A percentile compares a stretch with the other conserved stretches of the same genome.
phyloP scores from a whole-genome alignment of 2,888 invertebrate genomes.

The Perizoma affinitatum region DNA sequence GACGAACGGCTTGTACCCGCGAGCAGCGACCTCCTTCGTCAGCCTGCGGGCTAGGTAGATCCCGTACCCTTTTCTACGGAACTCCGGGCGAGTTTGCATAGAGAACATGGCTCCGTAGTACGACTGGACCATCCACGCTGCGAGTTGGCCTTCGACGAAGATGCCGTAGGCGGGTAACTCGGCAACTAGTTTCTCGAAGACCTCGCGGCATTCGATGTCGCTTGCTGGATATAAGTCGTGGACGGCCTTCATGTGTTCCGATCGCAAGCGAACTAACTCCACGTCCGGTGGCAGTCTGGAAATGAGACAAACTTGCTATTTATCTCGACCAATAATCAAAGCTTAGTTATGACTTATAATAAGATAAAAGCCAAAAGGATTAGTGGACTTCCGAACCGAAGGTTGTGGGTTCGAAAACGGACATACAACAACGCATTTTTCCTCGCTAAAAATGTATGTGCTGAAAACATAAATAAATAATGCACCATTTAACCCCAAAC shows the following conservation, averaged over 20 bases:
- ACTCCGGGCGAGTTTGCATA: conserved; percentile 93
- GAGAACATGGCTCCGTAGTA: conserved; percentile 97
- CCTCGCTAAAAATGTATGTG: too few species aligned
- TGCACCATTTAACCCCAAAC: too few species aligned
- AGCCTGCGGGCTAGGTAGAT: conserved; percentile 88
- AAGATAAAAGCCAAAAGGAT: too few species aligned
- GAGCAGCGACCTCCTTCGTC: conserved; percentile 86
- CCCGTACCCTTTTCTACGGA: conserved; percentile 89
- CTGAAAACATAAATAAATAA: too few species aligned
- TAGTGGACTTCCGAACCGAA: too few species aligned
- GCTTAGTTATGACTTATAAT: too few species aligned
- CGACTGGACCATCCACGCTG: conserved; percentile 96
- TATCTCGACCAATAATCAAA: too few species aligned
- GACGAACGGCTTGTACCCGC: conserved; percentile 93
- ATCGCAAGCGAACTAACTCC: conserved; percentile 89
- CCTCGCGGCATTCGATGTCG: conserved; percentile 93
- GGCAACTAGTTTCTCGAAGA: conserved; percentile 91
- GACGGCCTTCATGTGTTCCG: conserved; percentile 91
- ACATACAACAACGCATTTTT: too few species aligned
- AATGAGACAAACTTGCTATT: too few species aligned
- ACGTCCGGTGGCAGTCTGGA: conserved; percentile 86
- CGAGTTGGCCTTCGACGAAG: conserved; percentile 89
- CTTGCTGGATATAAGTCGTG: conserved; percentile 95
- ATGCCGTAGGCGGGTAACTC: conserved; percentile 92
- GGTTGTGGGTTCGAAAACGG: too few species aligned